phyloP scores from a whole-genome alignment of 2,797 vertebrate species.

The Bradypus variegatus region DNA sequence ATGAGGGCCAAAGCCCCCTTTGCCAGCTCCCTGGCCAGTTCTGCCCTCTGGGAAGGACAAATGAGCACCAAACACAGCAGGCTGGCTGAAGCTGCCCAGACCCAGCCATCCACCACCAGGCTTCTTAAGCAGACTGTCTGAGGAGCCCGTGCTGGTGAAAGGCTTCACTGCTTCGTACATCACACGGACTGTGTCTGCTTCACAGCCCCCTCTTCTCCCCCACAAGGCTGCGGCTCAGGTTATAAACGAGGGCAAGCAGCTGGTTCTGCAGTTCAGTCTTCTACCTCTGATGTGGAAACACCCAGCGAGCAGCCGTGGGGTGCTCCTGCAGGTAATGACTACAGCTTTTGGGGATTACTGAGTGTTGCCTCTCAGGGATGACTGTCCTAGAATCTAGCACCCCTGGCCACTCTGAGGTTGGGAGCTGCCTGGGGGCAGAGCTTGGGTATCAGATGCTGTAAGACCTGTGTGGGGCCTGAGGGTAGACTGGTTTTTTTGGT shows the following conservation, averaged over 20 bases:
- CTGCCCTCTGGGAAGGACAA: background rate
- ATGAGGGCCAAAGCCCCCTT: no score
- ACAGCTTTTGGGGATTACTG: background rate
- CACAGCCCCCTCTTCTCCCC: background rate
- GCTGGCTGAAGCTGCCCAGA: background rate
- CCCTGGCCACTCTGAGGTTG: background rate
- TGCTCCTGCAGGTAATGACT: background rate
- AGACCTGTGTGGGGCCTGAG: background rate
- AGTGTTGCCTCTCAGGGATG: background rate
- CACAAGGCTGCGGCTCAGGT: background rate
- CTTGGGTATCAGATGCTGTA: background rate
- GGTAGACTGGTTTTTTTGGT: background rate
- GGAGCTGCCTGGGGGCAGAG: background rate
- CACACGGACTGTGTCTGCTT: background rate
- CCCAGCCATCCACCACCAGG: background rate
- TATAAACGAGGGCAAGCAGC: background rate
- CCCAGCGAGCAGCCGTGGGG: fast-evolving
- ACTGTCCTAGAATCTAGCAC: background rate
- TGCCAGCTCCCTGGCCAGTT: background rate
- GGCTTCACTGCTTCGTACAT: background rate
- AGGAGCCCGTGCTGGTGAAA: background rate
- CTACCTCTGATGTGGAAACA: fast-evolving
- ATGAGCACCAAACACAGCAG: background rate
- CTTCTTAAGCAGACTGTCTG: background rate
- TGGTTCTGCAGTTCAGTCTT: background rate